Evolutionary conservation across 2,113 vertebrate species (phyloP).

Genomic region (Camelus dromedarius): DNA sequence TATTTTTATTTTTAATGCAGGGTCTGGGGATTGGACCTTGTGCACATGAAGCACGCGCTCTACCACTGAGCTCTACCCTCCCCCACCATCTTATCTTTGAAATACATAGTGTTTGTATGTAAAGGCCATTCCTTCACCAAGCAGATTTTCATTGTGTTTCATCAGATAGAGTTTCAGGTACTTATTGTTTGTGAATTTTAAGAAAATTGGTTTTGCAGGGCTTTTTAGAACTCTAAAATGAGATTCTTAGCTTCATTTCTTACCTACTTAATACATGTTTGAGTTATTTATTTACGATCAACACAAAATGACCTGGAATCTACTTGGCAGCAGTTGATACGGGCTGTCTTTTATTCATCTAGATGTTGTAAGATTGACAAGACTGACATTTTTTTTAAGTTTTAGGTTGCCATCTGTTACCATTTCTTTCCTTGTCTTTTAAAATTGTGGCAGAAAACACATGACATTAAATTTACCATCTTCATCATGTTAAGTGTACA

Average conservation of each 20-base stretch:
- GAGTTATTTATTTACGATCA: background rate
- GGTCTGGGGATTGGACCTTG: too few species aligned
- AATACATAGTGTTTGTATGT: rapidly evolving
- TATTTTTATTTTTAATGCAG: too few species aligned
- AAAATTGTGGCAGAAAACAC: background rate
- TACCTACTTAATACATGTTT: background rate
- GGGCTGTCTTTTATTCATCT: background rate
- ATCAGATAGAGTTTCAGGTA: background rate
- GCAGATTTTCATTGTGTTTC: rapidly evolving
- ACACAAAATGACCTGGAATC: background rate
- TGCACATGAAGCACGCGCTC: too few species aligned
- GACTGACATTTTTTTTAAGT: background rate
- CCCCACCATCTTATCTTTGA: background rate
- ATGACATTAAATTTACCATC: background rate
- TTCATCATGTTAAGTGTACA: background rate
- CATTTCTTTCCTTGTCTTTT: background rate
- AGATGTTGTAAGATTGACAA: background rate
- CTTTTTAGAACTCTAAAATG: background rate
- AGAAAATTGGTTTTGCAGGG: background rate
- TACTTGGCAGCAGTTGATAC: background rate
- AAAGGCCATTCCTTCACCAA: rapidly evolving
- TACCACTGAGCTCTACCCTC: too few species aligned
- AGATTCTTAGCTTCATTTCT: background rate
- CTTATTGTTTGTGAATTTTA: background rate
- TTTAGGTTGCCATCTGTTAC: background rate